These are phyloP conservation scores for Asarcornis scutulata DNA, from an alignment of 2,113 vertebrate genomes.

Conservation along the genomic window DNA sequence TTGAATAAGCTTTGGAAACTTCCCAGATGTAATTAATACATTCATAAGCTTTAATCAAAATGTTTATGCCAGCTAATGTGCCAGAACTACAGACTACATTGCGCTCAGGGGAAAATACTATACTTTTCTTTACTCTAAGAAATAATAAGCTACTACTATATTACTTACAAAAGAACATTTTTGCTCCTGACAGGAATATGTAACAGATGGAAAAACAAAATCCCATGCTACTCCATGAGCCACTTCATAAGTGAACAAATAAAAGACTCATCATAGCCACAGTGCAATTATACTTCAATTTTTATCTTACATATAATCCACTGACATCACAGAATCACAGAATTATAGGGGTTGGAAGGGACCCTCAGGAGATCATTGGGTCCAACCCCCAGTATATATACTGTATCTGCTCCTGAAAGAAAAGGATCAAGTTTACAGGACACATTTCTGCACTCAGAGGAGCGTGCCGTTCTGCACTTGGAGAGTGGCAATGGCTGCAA, in stretches of 20 bases:
- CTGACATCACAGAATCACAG: not conserved
- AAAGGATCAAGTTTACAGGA: not conserved
- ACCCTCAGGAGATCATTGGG: too few relatives aligned
- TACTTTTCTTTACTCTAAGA: conserved; percentile 41
- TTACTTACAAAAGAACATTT: not conserved
- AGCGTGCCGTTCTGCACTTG: not conserved
- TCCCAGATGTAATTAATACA: conserved; percentile 72
- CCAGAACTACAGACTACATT: conserved; percentile 45
- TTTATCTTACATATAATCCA: not conserved
- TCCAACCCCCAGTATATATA: too few relatives aligned
- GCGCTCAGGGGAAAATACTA: conserved; percentile 29
- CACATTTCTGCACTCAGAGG: not conserved
- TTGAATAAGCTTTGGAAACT: conserved; percentile 57
- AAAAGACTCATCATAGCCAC: not conserved
- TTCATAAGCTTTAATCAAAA: conserved; percentile 72
- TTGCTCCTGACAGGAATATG: conserved; percentile 18
- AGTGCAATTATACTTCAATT: not conserved
- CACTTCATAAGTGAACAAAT: not conserved
- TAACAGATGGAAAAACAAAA: conserved; percentile 49
- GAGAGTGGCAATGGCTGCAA: not conserved
- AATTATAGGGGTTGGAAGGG: too few relatives aligned
- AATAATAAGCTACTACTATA: conserved; percentile 39
- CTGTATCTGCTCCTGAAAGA: not conserved
- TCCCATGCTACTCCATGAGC: not conserved
- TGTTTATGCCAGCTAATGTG: conserved; percentile 66